Evolutionary conservation across 1,140 invertebrate species (phyloP).

Genomic region (Drosophila dunni): DNA sequence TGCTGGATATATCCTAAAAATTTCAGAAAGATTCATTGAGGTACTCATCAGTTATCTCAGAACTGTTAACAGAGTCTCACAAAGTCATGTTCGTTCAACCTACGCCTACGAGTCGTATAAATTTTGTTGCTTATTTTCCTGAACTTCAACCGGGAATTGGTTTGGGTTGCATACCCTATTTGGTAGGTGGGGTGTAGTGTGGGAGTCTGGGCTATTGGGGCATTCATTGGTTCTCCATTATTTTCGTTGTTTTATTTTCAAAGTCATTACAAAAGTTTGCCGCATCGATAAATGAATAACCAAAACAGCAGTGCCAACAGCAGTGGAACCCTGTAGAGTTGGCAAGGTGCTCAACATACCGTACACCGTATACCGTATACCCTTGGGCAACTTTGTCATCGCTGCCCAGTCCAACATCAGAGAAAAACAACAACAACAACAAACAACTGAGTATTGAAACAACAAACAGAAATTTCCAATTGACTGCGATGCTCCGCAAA

Average conservation of each 20-base stretch:
- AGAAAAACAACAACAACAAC: not conserved
- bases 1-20: too few relatives aligned
- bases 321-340: slow-evolving; percentile 1
- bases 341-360: slow-evolving; percentile 1
- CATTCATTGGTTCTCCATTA: slow-evolving; percentile 35
- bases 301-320: slow-evolving; percentile 67
- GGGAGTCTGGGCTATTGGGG: not conserved
- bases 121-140: slow-evolving; percentile 26
- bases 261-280: slow-evolving; percentile 82
- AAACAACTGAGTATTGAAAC: slow-evolving; percentile 1
- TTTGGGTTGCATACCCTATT: not conserved
- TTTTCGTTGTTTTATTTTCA: slow-evolving; percentile 74
- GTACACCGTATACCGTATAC: not conserved
- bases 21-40: too few relatives aligned
- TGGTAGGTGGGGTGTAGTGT: too few relatives aligned
- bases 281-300: slow-evolving; percentile 82
- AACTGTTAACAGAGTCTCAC: too few relatives aligned
- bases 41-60: too few relatives aligned
- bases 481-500: slow-evolving; percentile 79
- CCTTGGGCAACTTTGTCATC: slow-evolving; percentile 41
- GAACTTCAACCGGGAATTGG: slow-evolving; percentile 13
- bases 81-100: too few relatives aligned
- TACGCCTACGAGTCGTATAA: not conserved
- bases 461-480: slow-evolving; percentile 72
- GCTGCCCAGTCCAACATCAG: slow-evolving; percentile 32